Evolutionary conservation across 1,140 invertebrate genomes (phyloP).

Genomic region (Tetramorium alpestre): DNA sequence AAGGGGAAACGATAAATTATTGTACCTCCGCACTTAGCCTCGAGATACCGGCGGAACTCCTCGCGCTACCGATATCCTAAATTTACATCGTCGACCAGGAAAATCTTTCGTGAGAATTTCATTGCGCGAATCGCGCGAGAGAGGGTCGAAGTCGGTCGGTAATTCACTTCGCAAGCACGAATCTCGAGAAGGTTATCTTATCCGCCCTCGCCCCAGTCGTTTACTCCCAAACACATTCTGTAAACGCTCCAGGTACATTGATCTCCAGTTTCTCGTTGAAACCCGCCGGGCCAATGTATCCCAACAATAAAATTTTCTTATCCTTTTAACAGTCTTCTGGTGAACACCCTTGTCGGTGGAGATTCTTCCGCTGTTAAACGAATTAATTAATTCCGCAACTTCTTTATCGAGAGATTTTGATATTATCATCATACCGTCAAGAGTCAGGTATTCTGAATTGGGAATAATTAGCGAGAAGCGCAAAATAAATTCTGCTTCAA

Average conservation of each 20-base stretch:
- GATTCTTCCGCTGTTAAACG: slow-evolving; percentile 4
- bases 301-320: slow-evolving; percentile 57
- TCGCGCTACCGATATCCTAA: slow-evolving; percentile 61
- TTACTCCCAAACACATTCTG: slow-evolving; percentile 61
- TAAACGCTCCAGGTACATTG: slow-evolving; percentile 59
- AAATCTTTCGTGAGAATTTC: slow-evolving; percentile 62
- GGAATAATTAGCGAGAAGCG: neutral
- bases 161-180: slow-evolving; percentile 58
- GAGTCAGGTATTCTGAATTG: neutral
- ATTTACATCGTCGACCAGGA: slow-evolving; percentile 57
- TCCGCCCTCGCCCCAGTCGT: slow-evolving; percentile 44
- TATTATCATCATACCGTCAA: neutral
- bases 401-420: neutral
- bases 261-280: slow-evolving; percentile 56
- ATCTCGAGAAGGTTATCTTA: slow-evolving; percentile 45
- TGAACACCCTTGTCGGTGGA: neutral
- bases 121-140: slow-evolving; percentile 51
- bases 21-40: slow-evolving; percentile 56
- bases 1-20: slow-evolving; percentile 52
- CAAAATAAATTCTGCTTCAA: neutral
- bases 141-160: slow-evolving; percentile 12
- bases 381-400: slow-evolving; percentile 31
- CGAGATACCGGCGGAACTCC: slow-evolving; percentile 57
- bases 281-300: slow-evolving; percentile 36
- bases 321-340: slow-evolving; percentile 28